Evolutionary conservation across 2,797 vertebrate species (phyloP), one percentile per base, ranked within the genome.

Genomic region (Furcifer pardalis): DNA sequence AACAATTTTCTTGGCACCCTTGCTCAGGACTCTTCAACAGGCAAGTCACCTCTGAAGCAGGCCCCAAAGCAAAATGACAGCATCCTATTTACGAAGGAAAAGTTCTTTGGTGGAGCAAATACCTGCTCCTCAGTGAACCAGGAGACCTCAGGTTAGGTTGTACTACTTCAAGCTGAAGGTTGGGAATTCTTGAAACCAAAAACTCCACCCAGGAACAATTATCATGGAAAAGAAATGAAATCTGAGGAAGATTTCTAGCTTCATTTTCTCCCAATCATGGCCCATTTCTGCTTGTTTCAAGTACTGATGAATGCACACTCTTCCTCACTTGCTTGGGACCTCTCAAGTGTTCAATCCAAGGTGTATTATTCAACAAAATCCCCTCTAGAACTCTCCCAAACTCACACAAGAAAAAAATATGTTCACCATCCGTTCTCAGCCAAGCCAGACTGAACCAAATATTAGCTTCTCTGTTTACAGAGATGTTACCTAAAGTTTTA

Each of bases 1-100:
- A 89, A 82, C 37, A 86, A 76, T 59, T 87, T 79, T 74, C 44
- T 86, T 88, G 87, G 88, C 80, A 83, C 52, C 81, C 60, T 71
- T 74, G 49, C 52, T 72, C 81, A 68, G 76, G 84, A 63, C 56
- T 87, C 62, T 32, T 83, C 66, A 89, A 83, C 60, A 79, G 56
- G 49, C 30, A 81, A 75, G 19, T 56, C 46, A 35, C 5, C 81
- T 23, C 17, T 76, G 37, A 7, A 19, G 12, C 30, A 68, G 12
- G 82, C 7, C 87, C 3, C 1, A 66, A 84, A 73, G 2, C 23
- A 30, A 1, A 59, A 7, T 1, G 52, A 32, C 32, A 49, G 78
- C 71, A 27, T 5, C 46, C 56, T 72, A 37, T 13, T 30, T 40
- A 27, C 25, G 42, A 78, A 73, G 44, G 17, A 63, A 21, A 3